These are phyloP conservation scores for Prunella himalayana DNA, from an alignment of 2,113 vertebrate species.

Conservation along the genomic window DNA sequence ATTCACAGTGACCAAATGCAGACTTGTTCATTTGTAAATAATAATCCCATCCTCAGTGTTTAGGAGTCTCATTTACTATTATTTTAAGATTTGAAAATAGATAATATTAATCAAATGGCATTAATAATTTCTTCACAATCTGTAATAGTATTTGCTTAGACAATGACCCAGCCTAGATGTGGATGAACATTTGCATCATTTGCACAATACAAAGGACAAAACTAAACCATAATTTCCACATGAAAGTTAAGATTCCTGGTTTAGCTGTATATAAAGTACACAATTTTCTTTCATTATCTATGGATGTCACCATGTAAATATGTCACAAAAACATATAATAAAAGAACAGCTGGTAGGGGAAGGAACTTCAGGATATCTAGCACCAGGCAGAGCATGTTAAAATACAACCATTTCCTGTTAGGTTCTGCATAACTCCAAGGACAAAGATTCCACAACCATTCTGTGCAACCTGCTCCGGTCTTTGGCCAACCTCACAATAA, in stretches of 20 bases:
- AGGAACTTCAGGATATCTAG: neutral
- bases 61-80: neutral
- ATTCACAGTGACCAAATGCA: neutral
- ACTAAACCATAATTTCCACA: neutral
- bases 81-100: neutral
- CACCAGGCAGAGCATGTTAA: neutral
- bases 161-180: neutral
- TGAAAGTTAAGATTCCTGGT: neutral
- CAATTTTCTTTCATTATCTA: neutral
- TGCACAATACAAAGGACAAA: neutral
- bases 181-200: neutral
- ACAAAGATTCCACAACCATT: neutral
- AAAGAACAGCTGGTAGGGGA: neutral
- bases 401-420: neutral
- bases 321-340: neutral
- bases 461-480: neutral
- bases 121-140: neutral
- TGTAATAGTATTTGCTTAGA: neutral
- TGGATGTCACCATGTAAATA: neutral
- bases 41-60: neutral
- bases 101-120: neutral
- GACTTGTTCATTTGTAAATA: neutral
- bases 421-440: neutral
- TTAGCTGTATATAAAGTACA: neutral
- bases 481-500: neutral